phyloP scores from a whole-genome alignment of 2,797 vertebrate species.

The Parauchenoglanis punctatus region DNA sequence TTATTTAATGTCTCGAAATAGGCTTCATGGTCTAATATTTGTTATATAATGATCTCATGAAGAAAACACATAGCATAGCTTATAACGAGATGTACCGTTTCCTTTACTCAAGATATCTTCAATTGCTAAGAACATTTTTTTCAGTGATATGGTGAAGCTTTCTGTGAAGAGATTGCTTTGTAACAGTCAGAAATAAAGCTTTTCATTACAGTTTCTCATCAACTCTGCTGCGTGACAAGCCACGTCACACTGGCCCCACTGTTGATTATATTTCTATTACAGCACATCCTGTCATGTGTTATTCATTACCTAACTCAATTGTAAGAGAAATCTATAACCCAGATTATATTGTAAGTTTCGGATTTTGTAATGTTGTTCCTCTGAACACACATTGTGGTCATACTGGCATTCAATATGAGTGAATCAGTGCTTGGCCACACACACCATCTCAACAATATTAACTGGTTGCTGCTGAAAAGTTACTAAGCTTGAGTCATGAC shows the following conservation, averaged over 20 bases:
- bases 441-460: neutral
- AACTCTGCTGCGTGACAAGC: neutral
- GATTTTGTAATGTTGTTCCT: neutral
- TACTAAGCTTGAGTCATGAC: conserved; percentile 4
- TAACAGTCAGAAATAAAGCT: neutral
- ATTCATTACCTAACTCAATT: neutral
- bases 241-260: neutral
- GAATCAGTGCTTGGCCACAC: neutral
- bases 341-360: neutral
- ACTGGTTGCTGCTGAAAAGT: neutral
- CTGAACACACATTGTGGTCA: neutral
- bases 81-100: neutral
- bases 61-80: neutral
- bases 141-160: neutral
- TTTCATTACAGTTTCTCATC: neutral
- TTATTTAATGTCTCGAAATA: neutral
- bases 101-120: neutral
- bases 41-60: neutral
- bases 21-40: neutral
- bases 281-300: neutral
- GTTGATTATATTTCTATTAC: neutral
- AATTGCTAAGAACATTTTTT: neutral
- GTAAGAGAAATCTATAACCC: neutral
- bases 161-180: neutral
- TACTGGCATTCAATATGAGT: neutral